Base-by-base conservation (phyloP, 1,140 invertebrate genomes). In the Neodiprion lecontei region DNA sequence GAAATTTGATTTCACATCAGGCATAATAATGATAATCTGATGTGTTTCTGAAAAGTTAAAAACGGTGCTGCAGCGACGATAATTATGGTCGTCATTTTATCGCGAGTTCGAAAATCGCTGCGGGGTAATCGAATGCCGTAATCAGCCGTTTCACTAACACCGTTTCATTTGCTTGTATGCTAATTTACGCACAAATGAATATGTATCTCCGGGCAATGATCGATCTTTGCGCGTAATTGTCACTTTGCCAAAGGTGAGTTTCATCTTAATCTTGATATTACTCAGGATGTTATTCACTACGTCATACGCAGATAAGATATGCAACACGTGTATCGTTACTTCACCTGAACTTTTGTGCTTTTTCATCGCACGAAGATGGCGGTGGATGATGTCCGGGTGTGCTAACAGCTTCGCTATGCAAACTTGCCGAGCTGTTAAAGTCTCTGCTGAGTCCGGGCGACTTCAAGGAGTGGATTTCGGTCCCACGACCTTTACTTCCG, bases 301-400 rank as follows among this genome's bases (percentile, higher is more conserved):
- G 1, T 40, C 5, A 40, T 40, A 5, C 28, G 28, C 5, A 5
- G 28, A 40, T 40, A 40, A 40, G 28, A 40, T 40, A 40, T 40
- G 1, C 28, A 40, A 40, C 28, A 40, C 28, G 28, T 40, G 28
- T 40, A 40, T 40, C 28, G 28, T 40, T 40, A 61, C 9, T 12
- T 74, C 78, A 84, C 84, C 80, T 84, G 76, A 85, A 85, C 78
- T 81, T 81, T 65, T 82, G 76, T 65, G 80, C 78, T 78, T 84
- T 85, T 71, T 84, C 82, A 65, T 83, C 75, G 65, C 79, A 75
- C 8, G 83, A 77, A 10, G 79, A 81, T 11, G 82, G 72, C n/a
- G 76, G 73, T 5, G 76, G 70, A 21, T 47, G 12, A 8, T 71
- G 70, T 48, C 70, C 70, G 10, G 23, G 70, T 11, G 48, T 23